Conservation (phyloP, 2,888 invertebrate genomes). For the Scaptomyza flava region DNA sequence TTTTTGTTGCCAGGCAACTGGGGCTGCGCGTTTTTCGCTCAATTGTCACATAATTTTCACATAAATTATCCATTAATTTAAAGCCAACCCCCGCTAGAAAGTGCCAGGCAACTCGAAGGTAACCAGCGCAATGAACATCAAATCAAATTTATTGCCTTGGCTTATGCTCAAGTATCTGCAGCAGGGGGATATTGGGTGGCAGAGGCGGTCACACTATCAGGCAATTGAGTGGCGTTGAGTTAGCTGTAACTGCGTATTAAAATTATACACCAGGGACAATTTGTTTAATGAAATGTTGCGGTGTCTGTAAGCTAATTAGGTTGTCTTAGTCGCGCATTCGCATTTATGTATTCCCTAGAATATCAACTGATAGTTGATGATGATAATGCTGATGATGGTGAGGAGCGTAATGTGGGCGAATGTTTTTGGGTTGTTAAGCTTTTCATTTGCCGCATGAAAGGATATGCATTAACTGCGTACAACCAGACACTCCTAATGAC, state of each 20-base stretch:
- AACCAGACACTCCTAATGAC: slow-evolving; percentile 3
- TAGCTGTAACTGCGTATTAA: slow-evolving; percentile 76
- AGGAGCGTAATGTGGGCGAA: slow-evolving; percentile 12
- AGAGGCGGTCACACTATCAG: slow-evolving; percentile 47
- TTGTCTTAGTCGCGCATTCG: slow-evolving; percentile 41
- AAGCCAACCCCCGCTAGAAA: slow-evolving; percentile 25
- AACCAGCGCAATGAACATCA: slow-evolving; percentile 58
- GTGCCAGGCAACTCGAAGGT: slow-evolving; percentile 53
- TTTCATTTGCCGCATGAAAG: slow-evolving; percentile 47
- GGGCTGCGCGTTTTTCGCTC: slow-evolving; percentile 47
- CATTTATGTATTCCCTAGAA: slow-evolving; percentile 32
- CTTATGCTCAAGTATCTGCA: slow-evolving; percentile 43
- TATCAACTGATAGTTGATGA: slow-evolving; percentile 27
- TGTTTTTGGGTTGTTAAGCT: slow-evolving; percentile 25
- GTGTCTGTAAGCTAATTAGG: slow-evolving; percentile 70
- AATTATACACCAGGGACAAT: slow-evolving; percentile 74
- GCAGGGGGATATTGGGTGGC: not conserved
- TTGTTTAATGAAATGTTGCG: slow-evolving; percentile 76
- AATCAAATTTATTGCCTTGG: slow-evolving; percentile 70
- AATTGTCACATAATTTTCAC: slow-evolving; percentile 79
- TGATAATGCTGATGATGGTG: slow-evolving; percentile 6
- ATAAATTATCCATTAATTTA: slow-evolving; percentile 79
- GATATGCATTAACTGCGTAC: slow-evolving; percentile 15
- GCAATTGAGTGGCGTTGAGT: slow-evolving; percentile 73
- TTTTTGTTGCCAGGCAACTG: slow-evolving; percentile 34